Conservation (phyloP, 2,888 invertebrate genomes). For the Hirtodrosophila confusa region DNA sequence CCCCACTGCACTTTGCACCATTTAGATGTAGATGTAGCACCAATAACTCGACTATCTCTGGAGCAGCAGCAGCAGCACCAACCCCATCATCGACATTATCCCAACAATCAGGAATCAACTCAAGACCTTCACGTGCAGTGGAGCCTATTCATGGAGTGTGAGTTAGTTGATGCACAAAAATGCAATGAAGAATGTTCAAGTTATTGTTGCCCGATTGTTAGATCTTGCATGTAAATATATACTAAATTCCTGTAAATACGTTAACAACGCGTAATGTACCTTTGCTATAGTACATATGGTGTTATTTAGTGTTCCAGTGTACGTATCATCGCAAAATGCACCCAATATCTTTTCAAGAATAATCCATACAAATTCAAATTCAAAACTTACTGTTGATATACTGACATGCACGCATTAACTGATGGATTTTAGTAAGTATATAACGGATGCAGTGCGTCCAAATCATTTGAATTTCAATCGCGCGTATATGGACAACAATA, state of each 20-base stretch:
- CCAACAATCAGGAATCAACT: slow-evolving; percentile 21
- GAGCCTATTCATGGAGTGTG: slow-evolving; percentile 82
- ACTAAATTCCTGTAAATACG: slow-evolving; percentile 16
- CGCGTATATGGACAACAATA: slow-evolving; percentile 83
- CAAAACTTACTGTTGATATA: slow-evolving; percentile 46
- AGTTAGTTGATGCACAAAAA: slow-evolving; percentile 51
- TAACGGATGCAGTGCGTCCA: slow-evolving; percentile 74
- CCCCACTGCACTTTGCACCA: slow-evolving; percentile 42
- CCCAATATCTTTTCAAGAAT: slow-evolving; percentile 21
- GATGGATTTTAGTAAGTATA: slow-evolving; percentile 81
- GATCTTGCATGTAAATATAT: slow-evolving; percentile 50
- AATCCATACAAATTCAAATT: slow-evolving; percentile 12
- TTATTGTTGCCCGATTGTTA: slow-evolving; percentile 19
- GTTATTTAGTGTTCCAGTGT: slow-evolving; percentile 64
- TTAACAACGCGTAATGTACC: slow-evolving; percentile 10
- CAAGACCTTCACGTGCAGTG: slow-evolving; percentile 55
- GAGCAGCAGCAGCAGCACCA: slow-evolving; percentile 30
- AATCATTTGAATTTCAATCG: slow-evolving; percentile 83
- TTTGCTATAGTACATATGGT: slow-evolving; percentile 7
- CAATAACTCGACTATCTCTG: slow-evolving; percentile 19
- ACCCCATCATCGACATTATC: slow-evolving; percentile 25
- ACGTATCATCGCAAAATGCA: slow-evolving; percentile 66
- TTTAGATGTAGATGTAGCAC: slow-evolving; percentile 25
- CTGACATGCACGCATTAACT: slow-evolving; percentile 54
- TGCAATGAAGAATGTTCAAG: slow-evolving; percentile 7